Conservation (phyloP, 2,113 vertebrate genomes). For the Caloenas nicobarica region DNA sequence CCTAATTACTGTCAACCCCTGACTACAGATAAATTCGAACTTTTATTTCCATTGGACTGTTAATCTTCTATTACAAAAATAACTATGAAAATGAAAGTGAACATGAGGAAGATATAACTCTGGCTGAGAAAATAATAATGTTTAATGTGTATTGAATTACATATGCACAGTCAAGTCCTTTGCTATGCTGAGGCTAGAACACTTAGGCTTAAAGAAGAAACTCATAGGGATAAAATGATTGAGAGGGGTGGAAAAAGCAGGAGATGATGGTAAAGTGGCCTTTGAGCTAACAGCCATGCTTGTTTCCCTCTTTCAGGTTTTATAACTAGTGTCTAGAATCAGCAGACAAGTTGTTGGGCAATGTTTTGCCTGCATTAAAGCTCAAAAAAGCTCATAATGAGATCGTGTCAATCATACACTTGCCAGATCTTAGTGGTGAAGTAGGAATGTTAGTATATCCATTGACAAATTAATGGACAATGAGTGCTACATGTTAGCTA, state of each 20-base stretch:
- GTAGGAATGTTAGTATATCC: neutral
- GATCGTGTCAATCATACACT: neutral
- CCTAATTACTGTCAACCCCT: neutral
- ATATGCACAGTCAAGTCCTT: neutral
- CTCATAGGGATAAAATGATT: neutral
- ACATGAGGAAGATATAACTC: neutral
- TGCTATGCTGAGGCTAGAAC: neutral
- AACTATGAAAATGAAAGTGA: neutral
- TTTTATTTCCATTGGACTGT: neutral
- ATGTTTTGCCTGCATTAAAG: neutral
- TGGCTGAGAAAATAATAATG: neutral
- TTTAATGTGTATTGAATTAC: neutral
- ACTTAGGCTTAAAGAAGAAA: neutral
- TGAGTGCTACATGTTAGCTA: neutral
- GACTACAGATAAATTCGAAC: neutral
- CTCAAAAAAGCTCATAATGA: neutral
- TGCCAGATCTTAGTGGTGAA: neutral
- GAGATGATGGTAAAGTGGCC: neutral
- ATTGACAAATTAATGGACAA: neutral
- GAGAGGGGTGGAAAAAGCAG: neutral
- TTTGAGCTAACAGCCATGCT: neutral
- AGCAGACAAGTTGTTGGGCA: neutral
- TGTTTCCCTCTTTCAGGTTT: neutral
- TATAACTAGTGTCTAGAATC: neutral
- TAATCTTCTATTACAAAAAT: neutral